Conservation (phyloP, 2,797 vertebrate genomes). For the Malurus leucopterus region DNA sequence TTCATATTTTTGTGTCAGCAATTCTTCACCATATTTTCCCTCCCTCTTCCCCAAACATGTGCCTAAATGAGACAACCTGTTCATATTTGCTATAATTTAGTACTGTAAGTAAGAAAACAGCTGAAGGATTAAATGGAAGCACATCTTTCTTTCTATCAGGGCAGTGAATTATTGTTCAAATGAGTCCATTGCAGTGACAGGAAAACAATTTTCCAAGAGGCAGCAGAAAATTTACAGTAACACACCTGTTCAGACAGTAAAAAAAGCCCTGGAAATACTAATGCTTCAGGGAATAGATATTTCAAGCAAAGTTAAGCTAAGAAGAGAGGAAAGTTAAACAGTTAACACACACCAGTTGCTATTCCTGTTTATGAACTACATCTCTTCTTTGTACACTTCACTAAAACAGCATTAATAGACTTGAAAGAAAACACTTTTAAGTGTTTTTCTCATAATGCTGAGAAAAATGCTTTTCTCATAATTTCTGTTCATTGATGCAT, state of each 20-base stretch:
- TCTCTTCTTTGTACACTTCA: neutral
- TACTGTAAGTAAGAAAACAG: neutral
- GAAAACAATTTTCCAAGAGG: neutral
- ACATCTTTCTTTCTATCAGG: neutral
- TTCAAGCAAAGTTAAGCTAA: neutral
- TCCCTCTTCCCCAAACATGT: accelerated
- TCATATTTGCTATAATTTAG: neutral
- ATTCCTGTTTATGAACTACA: neutral
- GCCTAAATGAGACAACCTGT: neutral
- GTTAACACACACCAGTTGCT: neutral
- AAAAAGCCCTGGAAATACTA: neutral
- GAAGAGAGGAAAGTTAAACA: neutral
- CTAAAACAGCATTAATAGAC: neutral
- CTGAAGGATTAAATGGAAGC: neutral
- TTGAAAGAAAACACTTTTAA: neutral
- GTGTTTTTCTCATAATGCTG: too few species aligned
- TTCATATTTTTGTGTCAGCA: neutral
- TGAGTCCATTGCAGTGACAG: neutral
- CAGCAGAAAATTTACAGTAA: neutral
- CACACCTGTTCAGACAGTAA: neutral
- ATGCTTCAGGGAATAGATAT: neutral
- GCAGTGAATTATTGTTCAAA: neutral
- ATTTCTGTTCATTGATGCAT: neutral
- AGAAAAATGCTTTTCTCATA: neutral
- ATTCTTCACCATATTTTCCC: neutral